Base-by-base conservation (phyloP, 2,113 vertebrate genomes). In the Apteryx mantelli region DNA sequence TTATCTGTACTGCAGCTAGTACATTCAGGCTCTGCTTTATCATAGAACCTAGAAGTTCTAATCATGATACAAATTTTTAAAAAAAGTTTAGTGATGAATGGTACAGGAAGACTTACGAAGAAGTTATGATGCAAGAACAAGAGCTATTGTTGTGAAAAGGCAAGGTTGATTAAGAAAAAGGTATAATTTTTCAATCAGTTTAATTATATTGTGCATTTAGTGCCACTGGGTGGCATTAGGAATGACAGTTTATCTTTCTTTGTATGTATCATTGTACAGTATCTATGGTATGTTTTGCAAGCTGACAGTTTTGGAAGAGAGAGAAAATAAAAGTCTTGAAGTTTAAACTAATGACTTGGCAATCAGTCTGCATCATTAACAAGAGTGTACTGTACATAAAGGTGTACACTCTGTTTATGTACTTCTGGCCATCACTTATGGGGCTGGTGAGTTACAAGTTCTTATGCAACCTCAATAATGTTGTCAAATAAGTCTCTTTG, bases 191-290 rank as follows among this genome's bases (percentile, higher is more conserved):
- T 13, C 13, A 7, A 10, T 34, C 46, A 19, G 19, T 19, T 68
- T 21, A 8, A 0, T 46, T 12, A 5, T 5, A 2, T 10, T 34
- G 6, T 9, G 2, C 19, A 7, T 38, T 7, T 3, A 2, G 73
- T 77, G 28, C 36, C 28, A 2, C 55, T 40, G 91, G 44, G 53
- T 42, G 55, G 28, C 53, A 12, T n/a, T 7, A 53, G 13, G 38
- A 82, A 24, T 22, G 64, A 9, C 32, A 9, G 0, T 9, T 50
- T 7, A 0, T 2, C 11, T 2, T 2, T 36, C 18, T 32, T 2
- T 4, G 22, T 60, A 55, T 48, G 28, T 1, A 0, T 4, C 14
- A 44, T 7, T 0, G 0, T 34, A 4, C 5, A 22, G 40, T 46
- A 11, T 2, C 34, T 16, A 0, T 21, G 14, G 22, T 15, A 1